These are phyloP conservation scores for Oreotrochilus melanogaster DNA, from an alignment of 2,113 vertebrate species.

Conservation along the genomic window DNA sequence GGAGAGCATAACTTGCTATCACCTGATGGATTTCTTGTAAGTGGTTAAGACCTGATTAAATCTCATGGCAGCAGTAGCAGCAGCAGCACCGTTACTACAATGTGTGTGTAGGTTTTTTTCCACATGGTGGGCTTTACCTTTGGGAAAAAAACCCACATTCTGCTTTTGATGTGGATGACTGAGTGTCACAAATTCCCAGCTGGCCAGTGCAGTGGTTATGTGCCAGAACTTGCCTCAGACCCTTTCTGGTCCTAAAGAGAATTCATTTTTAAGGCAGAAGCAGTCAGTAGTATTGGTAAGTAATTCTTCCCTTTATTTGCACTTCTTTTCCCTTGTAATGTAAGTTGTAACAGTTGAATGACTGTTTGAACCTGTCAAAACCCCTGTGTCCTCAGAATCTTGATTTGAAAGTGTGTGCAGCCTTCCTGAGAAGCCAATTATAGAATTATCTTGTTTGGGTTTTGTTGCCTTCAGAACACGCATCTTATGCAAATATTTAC, in stretches of 20 bases:
- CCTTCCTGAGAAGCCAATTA: neutral
- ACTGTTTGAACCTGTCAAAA: neutral
- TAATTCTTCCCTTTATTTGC: neutral
- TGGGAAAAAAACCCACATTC: neutral
- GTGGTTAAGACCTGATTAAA: neutral
- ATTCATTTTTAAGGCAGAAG: neutral
- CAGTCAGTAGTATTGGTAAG: slow-evolving; percentile 1
- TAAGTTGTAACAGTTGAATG: neutral
- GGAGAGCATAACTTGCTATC: neutral
- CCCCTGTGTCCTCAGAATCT: neutral
- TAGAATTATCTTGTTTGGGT: neutral
- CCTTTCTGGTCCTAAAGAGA: neutral
- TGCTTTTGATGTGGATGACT: neutral
- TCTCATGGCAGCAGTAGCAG: neutral
- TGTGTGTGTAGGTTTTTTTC: neutral
- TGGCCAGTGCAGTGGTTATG: fast-evolving
- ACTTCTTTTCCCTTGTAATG: neutral
- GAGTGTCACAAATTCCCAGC: neutral
- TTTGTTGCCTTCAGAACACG: neutral
- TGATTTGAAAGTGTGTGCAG: neutral
- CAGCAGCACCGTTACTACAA: neutral
- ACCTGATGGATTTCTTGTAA: neutral
- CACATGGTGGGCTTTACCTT: neutral
- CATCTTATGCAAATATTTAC: neutral
- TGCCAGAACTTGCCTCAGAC: neutral